Evolutionary conservation across 2,888 invertebrate genomes (phyloP), one percentile per base, ranked within the genome.

Genomic region (Dichetophora obliterata): DNA sequence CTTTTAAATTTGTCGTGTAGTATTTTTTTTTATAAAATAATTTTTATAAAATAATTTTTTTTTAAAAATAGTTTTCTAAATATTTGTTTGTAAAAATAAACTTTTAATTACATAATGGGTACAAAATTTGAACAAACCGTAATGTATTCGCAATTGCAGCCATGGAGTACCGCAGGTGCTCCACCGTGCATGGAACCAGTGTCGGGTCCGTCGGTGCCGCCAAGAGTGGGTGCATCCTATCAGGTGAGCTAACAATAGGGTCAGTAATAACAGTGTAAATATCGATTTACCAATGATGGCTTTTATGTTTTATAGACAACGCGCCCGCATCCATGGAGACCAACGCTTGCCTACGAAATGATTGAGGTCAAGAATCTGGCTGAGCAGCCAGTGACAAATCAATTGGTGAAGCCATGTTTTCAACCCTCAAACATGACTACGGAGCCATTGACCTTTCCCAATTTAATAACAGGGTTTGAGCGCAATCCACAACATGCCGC

Each of bases 401-500:
- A 94, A 76, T 89, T 94, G 88, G 92, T 94, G 73, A 94, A 95
- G 86, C 93, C 94, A 1, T 93, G 93, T 85, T 88, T 88, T 77
- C 82, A 86, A 14, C 88, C 89, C 5, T 79, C 83, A 50, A 86
- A 86, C 75, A 94, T 95, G 94, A 92, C 93, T 5, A 93, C 94
- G 0, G 93, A 94, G 84, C 94, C 95, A 0, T 89, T 95, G 78
- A 93, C 93, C 81, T 96, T 95, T 87, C 95, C 95, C 16, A 95
- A 95, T 90, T 88, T 96, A 82, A 94, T 95, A 76, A 95, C 94
- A 0, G 95, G 95, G 5, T 95, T 95, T 88, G 95, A 95, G 86
- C 92, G 94, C 50, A 95, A 95, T 90, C 95, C 95, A 2, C 93
- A 93, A 79, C 95, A 95, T 87, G 95, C 95, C 0, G 95, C 95